Base-by-base conservation (phyloP, 2,797 vertebrate species). In the Pantherophis vulpinus region DNA sequence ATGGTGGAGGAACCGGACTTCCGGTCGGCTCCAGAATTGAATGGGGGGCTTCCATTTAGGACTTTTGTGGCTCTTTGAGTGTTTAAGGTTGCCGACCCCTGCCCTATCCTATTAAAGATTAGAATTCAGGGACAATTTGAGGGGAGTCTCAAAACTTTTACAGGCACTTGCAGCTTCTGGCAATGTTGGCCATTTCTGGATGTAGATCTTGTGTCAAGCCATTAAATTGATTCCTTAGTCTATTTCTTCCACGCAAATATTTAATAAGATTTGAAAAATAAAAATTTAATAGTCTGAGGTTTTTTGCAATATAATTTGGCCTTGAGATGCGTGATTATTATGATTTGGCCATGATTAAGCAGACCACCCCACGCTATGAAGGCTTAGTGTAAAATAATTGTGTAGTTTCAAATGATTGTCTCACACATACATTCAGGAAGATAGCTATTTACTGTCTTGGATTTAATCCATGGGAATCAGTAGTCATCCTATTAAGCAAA, bases 401-500 rank as follows among this genome's bases (percentile, higher is more conserved):
- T 58, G 14, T 89, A 29, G 29, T n/a, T 86, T 61, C 42, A 59
- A 89, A 89, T 83, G 63, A 55, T 87, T 91, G 47, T 32, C 60
- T 37, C 66, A 4, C 66, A 1, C 13, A 37, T 32, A 63, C 29
- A 83, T n/a, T 83, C 27, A 20, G 7, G 20, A 18, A 74, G 0
- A 2, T 92, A 55, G 47, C 89, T 54, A 2, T 51, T 91, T 93
- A 0, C 32, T 93, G 93, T 93, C 91, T 95, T 91, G 87, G 91
- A 55, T 87, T 93, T 83, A 83, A 55, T 54, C 59, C 74, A 27
- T 58, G 70, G 70, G 94, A 95, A 95, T 96, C 91, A 92, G 90
- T 96, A 63, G 87, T 94, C 96, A 95, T 96, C 95, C 95, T 93
- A 94, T 96, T 97, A 96, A 94, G 93, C 93, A 96, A 96, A 97